Conservation (phyloP, 2,113 vertebrate genomes). For the Ursus arctos region DNA sequence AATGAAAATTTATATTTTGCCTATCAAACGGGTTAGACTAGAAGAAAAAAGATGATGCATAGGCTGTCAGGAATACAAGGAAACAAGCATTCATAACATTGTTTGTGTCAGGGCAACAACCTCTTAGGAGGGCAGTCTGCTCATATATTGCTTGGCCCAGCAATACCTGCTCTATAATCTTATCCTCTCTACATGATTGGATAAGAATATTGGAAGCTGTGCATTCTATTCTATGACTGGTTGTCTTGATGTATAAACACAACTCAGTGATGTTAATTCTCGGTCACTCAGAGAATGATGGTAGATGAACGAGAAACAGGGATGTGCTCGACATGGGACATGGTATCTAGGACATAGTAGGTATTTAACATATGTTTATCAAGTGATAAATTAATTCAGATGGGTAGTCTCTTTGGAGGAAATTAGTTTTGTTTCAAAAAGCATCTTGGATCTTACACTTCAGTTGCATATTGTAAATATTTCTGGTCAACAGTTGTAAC, state of each 20-base stretch:
- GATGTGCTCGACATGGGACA: neutral
- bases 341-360: neutral
- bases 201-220: neutral
- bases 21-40: neutral
- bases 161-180: neutral
- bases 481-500: constrained; percentile 8
- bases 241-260: neutral
- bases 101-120: neutral
- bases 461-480: neutral
- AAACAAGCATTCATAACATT: neutral
- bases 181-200: neutral
- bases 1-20: neutral
- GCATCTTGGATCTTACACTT: neutral
- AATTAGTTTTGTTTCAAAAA: constrained; percentile 51
- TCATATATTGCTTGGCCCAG: neutral
- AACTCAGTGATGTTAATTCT: constrained; percentile 4
- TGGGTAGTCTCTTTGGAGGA: neutral
- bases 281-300: neutral
- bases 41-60: neutral
- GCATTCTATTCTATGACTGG: neutral
- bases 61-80: neutral
- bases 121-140: neutral
- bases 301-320: neutral
- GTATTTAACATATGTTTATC: neutral
- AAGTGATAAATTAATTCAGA: constrained; percentile 21